phyloP scores from a whole-genome alignment of 2,888 invertebrate species.

The Argyresthia albistria region DNA sequence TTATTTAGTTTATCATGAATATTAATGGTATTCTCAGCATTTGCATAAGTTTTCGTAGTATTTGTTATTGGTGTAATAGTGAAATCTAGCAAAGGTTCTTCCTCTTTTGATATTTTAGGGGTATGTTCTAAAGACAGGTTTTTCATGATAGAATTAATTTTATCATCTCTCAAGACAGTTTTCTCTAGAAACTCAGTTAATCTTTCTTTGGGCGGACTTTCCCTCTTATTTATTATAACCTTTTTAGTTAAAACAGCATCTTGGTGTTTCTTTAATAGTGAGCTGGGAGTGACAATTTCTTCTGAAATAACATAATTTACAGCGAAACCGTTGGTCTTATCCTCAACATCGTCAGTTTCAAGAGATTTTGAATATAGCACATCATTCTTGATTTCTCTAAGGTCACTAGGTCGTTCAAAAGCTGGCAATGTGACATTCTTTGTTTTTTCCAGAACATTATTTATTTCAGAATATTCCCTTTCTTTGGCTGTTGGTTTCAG shows the following conservation, averaged over 20 bases:
- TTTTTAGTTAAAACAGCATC: constrained; percentile 22
- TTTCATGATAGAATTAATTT: constrained; percentile 57
- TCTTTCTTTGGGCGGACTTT: constrained; percentile 59
- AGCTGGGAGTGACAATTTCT: constrained; percentile 16
- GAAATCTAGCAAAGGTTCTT: constrained; percentile 14
- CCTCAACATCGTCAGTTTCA: no score
- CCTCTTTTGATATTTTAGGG: constrained; percentile 23
- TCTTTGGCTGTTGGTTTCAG: no score
- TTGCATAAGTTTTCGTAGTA: background rate
- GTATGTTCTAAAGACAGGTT: constrained; percentile 50
- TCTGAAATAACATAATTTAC: background rate
- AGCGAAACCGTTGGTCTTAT: no score
- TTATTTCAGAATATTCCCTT: no score
- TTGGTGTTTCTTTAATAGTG: constrained; percentile 26
- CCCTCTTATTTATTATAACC: constrained; percentile 25
- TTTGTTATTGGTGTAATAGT: constrained; percentile 15
- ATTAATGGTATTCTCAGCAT: background rate
- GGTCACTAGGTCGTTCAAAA: no score
- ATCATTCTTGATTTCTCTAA: no score
- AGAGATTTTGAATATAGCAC: no score
- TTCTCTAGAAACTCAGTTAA: constrained; percentile 58
- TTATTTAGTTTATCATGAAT: background rate
- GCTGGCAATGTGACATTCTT: no score
- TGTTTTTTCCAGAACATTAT: no score
- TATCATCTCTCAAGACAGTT: constrained; percentile 56